Conservation (phyloP, 1,140 invertebrate species). For the Drosophila prosaltans region DNA sequence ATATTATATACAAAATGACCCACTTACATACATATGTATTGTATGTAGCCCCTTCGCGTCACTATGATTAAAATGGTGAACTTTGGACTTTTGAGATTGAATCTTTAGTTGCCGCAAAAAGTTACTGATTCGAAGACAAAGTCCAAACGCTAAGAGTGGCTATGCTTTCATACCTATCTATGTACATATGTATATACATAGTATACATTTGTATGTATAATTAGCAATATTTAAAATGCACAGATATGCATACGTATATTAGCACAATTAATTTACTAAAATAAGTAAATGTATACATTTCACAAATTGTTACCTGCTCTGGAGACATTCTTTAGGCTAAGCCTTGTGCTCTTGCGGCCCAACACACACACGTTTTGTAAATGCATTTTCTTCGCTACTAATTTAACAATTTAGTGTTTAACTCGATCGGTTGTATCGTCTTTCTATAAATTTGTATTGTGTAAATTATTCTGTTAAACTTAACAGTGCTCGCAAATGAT, state of each 20-base stretch:
- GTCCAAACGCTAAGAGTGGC: conserved; percentile 26
- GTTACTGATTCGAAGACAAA: conserved; percentile 44
- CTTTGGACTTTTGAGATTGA: conserved; percentile 56
- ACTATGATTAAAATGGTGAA: conserved; percentile 53
- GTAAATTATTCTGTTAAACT: conserved; percentile 1
- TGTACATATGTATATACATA: not conserved
- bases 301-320: conserved; percentile 28
- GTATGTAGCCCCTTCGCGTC: conserved; percentile 34
- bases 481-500: not conserved
- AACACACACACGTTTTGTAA: conserved; percentile 44
- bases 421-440: not conserved
- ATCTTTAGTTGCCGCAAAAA: conserved; percentile 27
- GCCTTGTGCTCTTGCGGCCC: conserved; percentile 40
- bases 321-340: conserved; percentile 39
- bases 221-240: no score
- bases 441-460: not conserved
- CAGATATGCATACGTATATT: not conserved
- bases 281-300: not conserved
- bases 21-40: conserved; percentile 7
- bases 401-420: not conserved
- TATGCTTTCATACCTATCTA: no score
- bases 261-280: not conserved
- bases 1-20: conserved; percentile 11
- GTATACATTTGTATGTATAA: not conserved
- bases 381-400: conserved; percentile 37